Conservation (phyloP, 2,797 vertebrate species). For the Scolopax bukidnonensis region DNA sequence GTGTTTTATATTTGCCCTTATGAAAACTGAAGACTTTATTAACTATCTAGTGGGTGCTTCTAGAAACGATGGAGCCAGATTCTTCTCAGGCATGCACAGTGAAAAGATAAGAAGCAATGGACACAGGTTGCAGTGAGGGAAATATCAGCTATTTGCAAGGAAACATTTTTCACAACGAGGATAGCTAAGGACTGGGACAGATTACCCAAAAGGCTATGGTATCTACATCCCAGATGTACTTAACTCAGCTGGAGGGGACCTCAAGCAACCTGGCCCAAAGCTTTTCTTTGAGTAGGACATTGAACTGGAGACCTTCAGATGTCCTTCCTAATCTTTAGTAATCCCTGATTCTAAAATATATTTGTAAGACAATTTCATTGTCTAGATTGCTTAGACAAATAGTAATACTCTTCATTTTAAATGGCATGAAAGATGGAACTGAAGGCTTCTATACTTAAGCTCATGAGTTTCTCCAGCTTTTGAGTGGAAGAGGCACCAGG, state of each 20-base stretch:
- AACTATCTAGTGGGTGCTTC: background rate
- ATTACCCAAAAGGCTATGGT: background rate
- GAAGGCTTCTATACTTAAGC: background rate
- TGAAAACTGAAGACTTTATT: background rate
- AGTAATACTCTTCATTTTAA: background rate
- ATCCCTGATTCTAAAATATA: background rate
- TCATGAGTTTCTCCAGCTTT: background rate
- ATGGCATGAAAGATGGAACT: background rate
- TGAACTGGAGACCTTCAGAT: background rate
- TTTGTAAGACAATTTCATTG: background rate
- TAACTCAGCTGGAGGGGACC: background rate
- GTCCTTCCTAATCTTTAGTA: background rate
- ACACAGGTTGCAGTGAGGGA: background rate
- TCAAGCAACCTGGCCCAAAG: background rate
- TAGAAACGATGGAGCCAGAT: background rate
- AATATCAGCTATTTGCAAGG: background rate
- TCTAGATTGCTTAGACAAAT: background rate
- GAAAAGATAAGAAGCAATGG: background rate
- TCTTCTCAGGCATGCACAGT: background rate
- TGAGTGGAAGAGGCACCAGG: background rate
- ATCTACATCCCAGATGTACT: background rate
- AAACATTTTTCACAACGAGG: background rate
- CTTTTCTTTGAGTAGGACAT: background rate
- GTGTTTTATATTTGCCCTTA: background rate
- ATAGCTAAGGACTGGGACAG: background rate